Percentiles rank a stretch among this genome's conserved stretches.
phyloP scores from a whole-genome alignment of 2,113 vertebrate species.

The Plecotus auritus region DNA sequence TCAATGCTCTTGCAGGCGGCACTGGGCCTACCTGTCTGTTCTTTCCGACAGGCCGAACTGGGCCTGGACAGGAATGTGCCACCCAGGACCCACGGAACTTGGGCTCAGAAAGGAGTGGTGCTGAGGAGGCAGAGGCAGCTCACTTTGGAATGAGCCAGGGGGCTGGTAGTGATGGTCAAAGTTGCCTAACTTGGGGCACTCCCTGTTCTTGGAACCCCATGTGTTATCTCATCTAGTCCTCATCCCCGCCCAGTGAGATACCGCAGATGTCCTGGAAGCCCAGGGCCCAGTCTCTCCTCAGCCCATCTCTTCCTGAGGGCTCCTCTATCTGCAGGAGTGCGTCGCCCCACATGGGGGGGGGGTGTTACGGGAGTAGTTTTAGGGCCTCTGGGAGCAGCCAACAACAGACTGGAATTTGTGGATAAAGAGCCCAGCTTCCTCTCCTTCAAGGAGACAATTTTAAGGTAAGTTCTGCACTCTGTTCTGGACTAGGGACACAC shows the following conservation, averaged over 20 bases:
- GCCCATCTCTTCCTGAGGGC: neutral
- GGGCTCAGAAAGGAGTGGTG: neutral
- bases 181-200: neutral
- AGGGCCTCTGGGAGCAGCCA: neutral
- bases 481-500: neutral
- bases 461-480: neutral
- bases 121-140: neutral
- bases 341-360: accelerated
- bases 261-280: neutral
- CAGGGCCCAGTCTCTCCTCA: accelerated
- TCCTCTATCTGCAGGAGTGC: neutral
- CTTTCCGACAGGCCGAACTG: neutral
- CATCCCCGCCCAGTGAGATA: neutral
- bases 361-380: neutral
- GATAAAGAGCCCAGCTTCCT: neutral
- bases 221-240: neutral
- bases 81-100: neutral
- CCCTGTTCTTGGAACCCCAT: neutral
- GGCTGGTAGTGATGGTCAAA: too few species aligned
- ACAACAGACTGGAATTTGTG: neutral
- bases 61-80: neutral
- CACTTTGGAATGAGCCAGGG: neutral
- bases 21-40: neutral
- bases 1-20: neutral
- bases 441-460: neutral